phyloP scores from a whole-genome alignment of 1,140 invertebrate genomes.

The Heliconius hermathena region DNA sequence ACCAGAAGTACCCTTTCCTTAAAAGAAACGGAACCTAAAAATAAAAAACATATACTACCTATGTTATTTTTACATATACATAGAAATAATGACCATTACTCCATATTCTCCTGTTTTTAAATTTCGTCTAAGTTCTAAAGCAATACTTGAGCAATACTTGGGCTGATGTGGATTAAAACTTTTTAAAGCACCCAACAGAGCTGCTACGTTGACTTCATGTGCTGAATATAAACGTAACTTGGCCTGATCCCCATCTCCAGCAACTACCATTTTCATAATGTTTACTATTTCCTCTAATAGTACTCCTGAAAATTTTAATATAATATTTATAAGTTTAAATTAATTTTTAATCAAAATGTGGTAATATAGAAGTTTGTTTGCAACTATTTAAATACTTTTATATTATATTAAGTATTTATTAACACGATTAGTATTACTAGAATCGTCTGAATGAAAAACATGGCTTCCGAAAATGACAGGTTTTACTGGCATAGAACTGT shows the following conservation, averaged over 20 bases:
- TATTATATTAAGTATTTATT: too few relatives aligned
- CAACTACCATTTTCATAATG: conserved; percentile 66
- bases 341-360: too few relatives aligned
- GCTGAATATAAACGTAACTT: conserved; percentile 84
- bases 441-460: not conserved
- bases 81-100: conserved; percentile 46
- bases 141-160: conserved; percentile 79
- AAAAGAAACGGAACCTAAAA: too few relatives aligned
- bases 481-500: conserved; percentile 6
- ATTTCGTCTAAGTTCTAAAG: conserved; percentile 62
- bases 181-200: conserved; percentile 83
- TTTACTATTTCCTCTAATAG: conserved; percentile 81
- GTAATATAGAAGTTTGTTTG: not conserved
- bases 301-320: conserved; percentile 63
- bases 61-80: too few relatives aligned
- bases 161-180: conserved; percentile 83
- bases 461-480: conserved; percentile 4
- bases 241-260: conserved; percentile 52
- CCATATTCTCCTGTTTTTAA: conserved; percentile 47
- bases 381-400: not conserved
- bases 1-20: too few relatives aligned
- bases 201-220: conserved; percentile 87
- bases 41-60: not conserved
- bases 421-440: too few relatives aligned
- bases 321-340: not conserved